These are phyloP conservation scores for Noctuana brunneofusca DNA, from an alignment of 2,888 invertebrate species.

Conservation along the genomic window DNA sequence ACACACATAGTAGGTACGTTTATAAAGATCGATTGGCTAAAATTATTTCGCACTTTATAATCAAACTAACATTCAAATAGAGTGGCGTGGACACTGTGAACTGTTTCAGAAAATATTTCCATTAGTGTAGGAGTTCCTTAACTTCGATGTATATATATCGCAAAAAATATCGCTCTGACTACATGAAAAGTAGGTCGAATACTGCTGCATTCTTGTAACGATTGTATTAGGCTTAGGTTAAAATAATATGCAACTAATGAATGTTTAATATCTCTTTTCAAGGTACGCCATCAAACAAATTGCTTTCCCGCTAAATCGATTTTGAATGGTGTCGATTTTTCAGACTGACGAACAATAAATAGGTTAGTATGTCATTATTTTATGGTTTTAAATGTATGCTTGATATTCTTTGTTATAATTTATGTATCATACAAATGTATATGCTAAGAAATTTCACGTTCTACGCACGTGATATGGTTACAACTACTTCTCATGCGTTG, in stretches of 20 bases:
- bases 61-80: no score
- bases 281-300: conserved; percentile 13
- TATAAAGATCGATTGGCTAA: no score
- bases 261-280: conserved; percentile 23
- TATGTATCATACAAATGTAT: no score
- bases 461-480: no score
- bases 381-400: no score
- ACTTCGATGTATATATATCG: no score
- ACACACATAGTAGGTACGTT: no score
- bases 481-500: no score
- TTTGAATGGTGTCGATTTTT: conserved; percentile 6
- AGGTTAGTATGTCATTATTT: neutral
- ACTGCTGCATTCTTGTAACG: conserved; percentile 23
- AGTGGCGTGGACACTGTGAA: no score
- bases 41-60: neutral
- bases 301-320: conserved; percentile 4
- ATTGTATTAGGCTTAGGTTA: conserved; percentile 16
- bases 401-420: no score
- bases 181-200: conserved; percentile 38
- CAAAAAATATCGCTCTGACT: conserved; percentile 38
- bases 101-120: neutral
- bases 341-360: neutral
- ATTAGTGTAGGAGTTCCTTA: neutral
- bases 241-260: conserved; percentile 26
- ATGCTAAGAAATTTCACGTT: no score